Base-by-base conservation (phyloP, 2,888 invertebrate species). In the Celastrina argiolus region DNA sequence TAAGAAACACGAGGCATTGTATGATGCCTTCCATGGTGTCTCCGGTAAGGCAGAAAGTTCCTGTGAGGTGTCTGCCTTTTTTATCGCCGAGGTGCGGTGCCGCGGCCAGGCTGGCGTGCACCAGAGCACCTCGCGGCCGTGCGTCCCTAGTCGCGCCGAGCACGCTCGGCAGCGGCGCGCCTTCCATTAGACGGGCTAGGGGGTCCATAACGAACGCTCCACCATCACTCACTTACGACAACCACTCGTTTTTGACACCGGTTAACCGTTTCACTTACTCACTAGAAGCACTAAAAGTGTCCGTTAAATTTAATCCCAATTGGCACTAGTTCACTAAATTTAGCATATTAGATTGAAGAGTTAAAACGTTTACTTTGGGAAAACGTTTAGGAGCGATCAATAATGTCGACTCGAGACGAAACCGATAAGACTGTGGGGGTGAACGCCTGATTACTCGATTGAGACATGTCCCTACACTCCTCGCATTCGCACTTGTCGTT, bases 1-100 rank as follows among this genome's bases (percentile, higher is more conserved):
- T 97, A 81, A 97, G 94, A 92, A 97, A 97, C 77, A 97, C 97
- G 78, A 97, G 93, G 85, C 97, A 97, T 92, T 97, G 97, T 82
- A 97, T 97, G 81, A 97, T 97, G 76, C 97, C 97, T 83, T 97
- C 97, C 97, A 97, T 97, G 69, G 97, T 97, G 88, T 97, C 97
- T 66, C 97, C 97, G 61, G 96, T 96, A 69, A 97, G 93, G 80
- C 97, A 96, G 89, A 97, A 97, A 65, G 96, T 97, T 75, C 97
- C 97, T 18, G 96, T 96, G 71, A 97, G 93, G 81, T 97, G 96
- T 72, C 96, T 92, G 73, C 96, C 95, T 81, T 96, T 95, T 78
- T 96, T 94, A 77, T 90, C 91, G 1, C 87, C 88, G 42, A 96
- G 94, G 65, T 95, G 94, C 66, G 96, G 94, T 66, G 94, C 94